Base-by-base conservation (phyloP, 64 coral and sea anemone genomes). In the Montipora foliosa region DNA sequence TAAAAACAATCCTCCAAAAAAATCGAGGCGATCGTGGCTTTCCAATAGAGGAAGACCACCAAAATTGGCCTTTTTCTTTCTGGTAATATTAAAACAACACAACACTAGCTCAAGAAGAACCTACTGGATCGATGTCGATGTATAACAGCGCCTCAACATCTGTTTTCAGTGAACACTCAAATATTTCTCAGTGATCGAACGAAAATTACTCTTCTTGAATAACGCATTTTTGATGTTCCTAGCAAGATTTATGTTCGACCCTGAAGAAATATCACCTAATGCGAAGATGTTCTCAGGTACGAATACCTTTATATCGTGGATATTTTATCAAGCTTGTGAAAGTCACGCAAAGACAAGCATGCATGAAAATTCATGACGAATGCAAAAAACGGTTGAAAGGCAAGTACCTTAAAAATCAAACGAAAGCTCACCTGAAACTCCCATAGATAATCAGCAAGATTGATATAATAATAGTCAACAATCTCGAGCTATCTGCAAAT, bases 381-480 rank as follows among this genome's bases (percentile, higher is more conserved):
- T 6, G 11, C 53, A 57, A 7, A 57, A 61, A 53, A 88, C 20
- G 82, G 67, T 25, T 52, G 1, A 3, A 19, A 24, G 15, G 21
- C 78, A 9, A 89, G 61, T 12, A 12, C 68, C 2, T 3, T 6
- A 24, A 73, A 45, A 61, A 77, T 71, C 17, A 48, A 21, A 76
- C 17, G 19, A 66, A 71, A 64, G 14, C 68, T 67, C n/a, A 99
- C 98, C 98, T 96, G 57, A 99, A 99, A 80, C 98, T 99, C 25
- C 98, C 98, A 16, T 96, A 99, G 2, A 99, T 86, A 61, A 99
- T 99, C 19, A 99, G 95, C 7, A 99, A 81, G 80, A 99, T 86
- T 6, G 98, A 99, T 59, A 99, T 94, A 75, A 96, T 71, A 77
- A 99, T 94, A 2, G 98, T 99, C 9, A 96, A 37, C 51, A 99